Evolutionary conservation across 2,113 vertebrate genomes (phyloP).

Genomic region (Lagopus leucura): DNA sequence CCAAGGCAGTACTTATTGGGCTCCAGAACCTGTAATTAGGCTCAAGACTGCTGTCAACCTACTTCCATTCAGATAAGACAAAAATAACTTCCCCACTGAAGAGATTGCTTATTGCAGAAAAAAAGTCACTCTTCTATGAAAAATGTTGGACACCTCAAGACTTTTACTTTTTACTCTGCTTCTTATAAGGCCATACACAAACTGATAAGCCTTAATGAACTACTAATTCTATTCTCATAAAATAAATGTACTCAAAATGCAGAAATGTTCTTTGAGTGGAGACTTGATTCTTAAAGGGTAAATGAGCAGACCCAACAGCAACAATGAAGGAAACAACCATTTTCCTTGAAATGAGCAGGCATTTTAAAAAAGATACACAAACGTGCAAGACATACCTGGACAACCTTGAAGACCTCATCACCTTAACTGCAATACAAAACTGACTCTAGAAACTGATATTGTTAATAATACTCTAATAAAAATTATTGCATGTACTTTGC

Average conservation of each 20-base stretch:
- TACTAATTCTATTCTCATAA: neutral
- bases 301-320: neutral
- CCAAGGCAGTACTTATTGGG: neutral
- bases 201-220: neutral
- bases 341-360: neutral
- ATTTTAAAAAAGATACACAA: neutral
- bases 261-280: neutral
- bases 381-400: neutral
- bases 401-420: neutral
- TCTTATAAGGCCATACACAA: neutral
- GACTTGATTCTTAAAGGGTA: neutral
- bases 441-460: neutral
- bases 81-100: neutral
- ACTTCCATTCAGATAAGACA: neutral
- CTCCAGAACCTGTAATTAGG: neutral
- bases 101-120: neutral
- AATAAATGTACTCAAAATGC: conserved; percentile 1
- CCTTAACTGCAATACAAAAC: neutral
- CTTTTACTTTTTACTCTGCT: neutral
- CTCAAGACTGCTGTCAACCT: neutral
- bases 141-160: neutral
- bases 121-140: neutral
- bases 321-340: neutral
- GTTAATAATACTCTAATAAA: neutral
- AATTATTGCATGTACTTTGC: neutral